Evolutionary conservation across 2,113 vertebrate species (phyloP), one percentile per base, ranked within the genome.

Genomic region (Typhlomys cinereus): DNA sequence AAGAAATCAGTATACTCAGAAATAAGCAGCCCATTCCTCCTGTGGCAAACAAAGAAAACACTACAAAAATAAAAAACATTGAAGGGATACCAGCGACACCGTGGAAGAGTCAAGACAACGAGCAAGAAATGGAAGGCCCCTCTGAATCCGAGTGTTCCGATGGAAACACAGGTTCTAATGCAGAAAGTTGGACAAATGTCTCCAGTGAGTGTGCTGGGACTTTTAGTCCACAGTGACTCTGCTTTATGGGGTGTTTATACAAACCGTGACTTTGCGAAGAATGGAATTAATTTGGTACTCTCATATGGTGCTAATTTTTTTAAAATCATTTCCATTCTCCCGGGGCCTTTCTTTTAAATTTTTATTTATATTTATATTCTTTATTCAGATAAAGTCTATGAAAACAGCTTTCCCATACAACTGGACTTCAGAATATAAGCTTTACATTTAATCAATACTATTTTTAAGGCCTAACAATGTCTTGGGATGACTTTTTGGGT

Each of bases 151-250:
- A 80, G 50, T 92, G 96, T 97, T 98, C 96, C 48, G 88, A 94
- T 36, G 92, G 94, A 96, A 98, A 96, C 84, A 74, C 48, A 0
- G 7, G 95, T 89, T 97, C 89, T 44, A n/a, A 36, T 29, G 73
- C 76, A 78, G 95, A 95, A 94, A 96, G 86, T 1, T 0, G 66
- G 92, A 96, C 86, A 95, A 97, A 86, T 95, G 96, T 93, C 64
- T 94, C 92, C 86, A 0, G 97, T 98, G 97, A 98, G 98, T 97
- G 9, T 92, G 96, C 73, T 89, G 23, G 95, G 92, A 92, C 96
- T 91, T 96, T 94, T 94, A 88, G 74, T 61, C 8, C 18, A 34
- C 70, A 61, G 75, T 81, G 66, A 92, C 48, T 88, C 34, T 94
- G 85, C 62, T 46, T 93, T 85, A 86, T 67, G 39, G 75, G 75